These are phyloP conservation scores for Synanthedon andrenaeformis DNA, from an alignment of 2,888 invertebrate genomes.

Conservation along the genomic window DNA sequence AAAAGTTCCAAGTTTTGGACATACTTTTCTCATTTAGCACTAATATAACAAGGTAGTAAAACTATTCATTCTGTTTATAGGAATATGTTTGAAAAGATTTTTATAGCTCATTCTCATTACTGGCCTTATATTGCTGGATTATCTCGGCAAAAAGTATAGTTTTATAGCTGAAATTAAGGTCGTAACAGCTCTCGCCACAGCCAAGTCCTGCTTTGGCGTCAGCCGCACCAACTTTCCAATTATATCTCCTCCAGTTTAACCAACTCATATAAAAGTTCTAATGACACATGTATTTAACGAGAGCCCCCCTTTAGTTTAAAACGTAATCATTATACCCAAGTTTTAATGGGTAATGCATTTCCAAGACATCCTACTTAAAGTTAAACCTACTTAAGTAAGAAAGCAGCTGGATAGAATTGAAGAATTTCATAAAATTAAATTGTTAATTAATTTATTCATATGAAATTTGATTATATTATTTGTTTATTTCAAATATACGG, in stretches of 20 bases:
- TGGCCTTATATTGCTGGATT: constrained; percentile 13
- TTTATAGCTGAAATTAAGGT: constrained; percentile 42
- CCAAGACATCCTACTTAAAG: not conserved
- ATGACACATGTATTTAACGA: constrained; percentile 36
- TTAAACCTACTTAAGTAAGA: not conserved
- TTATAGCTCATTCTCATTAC: constrained; percentile 1
- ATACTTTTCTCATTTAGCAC: too few relatives aligned
- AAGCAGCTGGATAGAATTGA: too few relatives aligned
- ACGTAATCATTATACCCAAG: constrained; percentile 16
- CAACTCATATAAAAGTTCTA: constrained; percentile 64
- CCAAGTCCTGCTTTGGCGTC: constrained; percentile 28
- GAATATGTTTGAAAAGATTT: not conserved
- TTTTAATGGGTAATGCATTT: not conserved
- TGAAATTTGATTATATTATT: too few relatives aligned
- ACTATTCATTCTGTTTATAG: not conserved
- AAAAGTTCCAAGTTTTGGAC: too few relatives aligned
- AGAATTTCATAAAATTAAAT: too few relatives aligned
- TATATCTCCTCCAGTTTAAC: constrained; percentile 54
- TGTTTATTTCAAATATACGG: too few relatives aligned
- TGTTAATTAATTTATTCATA: too few relatives aligned
- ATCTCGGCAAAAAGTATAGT: constrained; percentile 21
- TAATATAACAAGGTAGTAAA: too few relatives aligned
- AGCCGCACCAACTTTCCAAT: constrained; percentile 60
- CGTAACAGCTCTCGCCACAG: constrained; percentile 30
- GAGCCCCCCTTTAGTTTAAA: constrained; percentile 4